Conservation (phyloP, 2,113 vertebrate species). For the Cynopterus brachyotis region DNA sequence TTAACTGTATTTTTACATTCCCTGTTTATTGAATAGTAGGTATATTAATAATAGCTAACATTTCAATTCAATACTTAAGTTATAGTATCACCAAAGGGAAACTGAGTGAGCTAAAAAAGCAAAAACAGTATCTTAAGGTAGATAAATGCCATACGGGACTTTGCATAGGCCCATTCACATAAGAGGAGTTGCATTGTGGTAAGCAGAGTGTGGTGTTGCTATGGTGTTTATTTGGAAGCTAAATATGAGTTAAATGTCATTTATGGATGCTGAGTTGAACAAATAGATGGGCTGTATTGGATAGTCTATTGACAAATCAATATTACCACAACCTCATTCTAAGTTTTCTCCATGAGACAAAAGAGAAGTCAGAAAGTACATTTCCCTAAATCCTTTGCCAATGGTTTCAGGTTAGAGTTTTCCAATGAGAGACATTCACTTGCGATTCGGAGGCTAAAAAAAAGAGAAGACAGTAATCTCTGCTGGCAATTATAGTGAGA, state of each 20-base stretch:
- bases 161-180: neutral
- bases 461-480: neutral
- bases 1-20: neutral
- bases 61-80: neutral
- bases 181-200: too few species aligned
- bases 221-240: neutral
- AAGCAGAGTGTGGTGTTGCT: neutral
- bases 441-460: neutral
- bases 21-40: neutral
- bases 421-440: neutral
- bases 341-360: neutral
- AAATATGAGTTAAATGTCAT: neutral
- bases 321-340: neutral
- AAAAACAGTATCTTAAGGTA: neutral
- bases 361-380: neutral
- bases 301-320: neutral
- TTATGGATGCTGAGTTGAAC: neutral
- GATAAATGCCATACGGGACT: neutral
- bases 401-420: neutral
- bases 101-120: neutral
- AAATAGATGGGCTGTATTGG: neutral
- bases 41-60: neutral
- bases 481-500: neutral
- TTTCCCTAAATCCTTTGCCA: neutral
- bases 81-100: neutral